Percentiles rank a stretch among this genome's conserved stretches.
These are phyloP conservation scores for Scarus forsteni DNA, from an alignment of 2,797 vertebrate species.

Conservation along the genomic window DNA sequence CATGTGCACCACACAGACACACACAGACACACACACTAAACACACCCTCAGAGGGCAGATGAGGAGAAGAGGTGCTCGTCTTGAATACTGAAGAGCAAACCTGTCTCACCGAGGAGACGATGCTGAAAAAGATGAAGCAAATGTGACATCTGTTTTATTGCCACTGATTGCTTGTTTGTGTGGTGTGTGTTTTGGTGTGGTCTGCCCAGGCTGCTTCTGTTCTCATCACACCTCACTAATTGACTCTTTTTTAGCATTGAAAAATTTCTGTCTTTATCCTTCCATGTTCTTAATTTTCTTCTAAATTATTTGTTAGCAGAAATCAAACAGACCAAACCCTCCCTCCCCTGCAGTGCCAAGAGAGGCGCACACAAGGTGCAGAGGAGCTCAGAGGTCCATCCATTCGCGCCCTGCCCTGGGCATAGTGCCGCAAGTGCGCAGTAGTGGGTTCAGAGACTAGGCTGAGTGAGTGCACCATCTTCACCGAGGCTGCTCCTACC, in stretches of 20 bases:
- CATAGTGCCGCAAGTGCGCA: too few relatives aligned
- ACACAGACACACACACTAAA: slow-evolving; percentile 30
- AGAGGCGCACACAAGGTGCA: too few relatives aligned
- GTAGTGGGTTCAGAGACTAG: too few relatives aligned
- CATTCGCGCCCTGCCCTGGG: too few relatives aligned
- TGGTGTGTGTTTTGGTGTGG: background rate
- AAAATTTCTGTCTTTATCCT: slow-evolving; percentile 15
- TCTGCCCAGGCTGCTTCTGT: slow-evolving; percentile 22
- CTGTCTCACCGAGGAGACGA: slow-evolving; percentile 23
- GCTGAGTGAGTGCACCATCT: too few relatives aligned
- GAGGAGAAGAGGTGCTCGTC: slow-evolving; percentile 39
- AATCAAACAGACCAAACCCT: slow-evolving; percentile 10
- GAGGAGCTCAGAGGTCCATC: too few relatives aligned
- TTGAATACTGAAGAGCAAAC: slow-evolving; percentile 56
- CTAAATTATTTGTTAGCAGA: slow-evolving; percentile 39
- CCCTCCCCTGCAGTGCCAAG: too few relatives aligned
- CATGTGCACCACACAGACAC: slow-evolving; percentile 29
- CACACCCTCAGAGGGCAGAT: slow-evolving; percentile 37
- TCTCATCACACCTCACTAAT: slow-evolving; percentile 43
- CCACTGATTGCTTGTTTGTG: slow-evolving; percentile 15
- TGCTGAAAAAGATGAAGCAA: slow-evolving; percentile 13
- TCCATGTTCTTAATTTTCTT: slow-evolving; percentile 13
- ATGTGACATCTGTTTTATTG: slow-evolving; percentile 42
- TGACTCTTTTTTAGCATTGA: slow-evolving; percentile 45
- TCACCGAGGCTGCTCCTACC: too few relatives aligned